phyloP scores from a whole-genome alignment of 2,113 vertebrate species.

The Burhinus bistriatus region DNA sequence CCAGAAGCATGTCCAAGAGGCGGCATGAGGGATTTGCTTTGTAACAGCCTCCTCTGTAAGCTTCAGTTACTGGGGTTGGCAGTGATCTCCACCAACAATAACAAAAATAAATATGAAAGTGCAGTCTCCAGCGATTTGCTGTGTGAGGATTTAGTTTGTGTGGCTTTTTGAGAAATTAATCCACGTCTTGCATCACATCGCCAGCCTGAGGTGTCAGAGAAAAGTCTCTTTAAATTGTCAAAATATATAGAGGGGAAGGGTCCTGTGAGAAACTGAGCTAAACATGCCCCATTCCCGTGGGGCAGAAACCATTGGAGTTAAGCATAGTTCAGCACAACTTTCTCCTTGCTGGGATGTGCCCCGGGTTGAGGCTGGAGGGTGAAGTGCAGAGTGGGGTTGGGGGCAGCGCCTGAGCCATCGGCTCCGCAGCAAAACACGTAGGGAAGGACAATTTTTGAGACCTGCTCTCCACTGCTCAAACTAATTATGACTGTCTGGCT shows the following conservation, averaged over 20 bases:
- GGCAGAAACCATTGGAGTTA: neutral
- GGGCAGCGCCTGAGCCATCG: neutral
- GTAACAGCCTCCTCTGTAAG: neutral
- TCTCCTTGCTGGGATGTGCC: neutral
- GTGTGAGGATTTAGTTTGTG: slow-evolving; percentile 25
- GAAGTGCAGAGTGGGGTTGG: neutral
- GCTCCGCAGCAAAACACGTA: neutral
- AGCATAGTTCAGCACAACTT: neutral
- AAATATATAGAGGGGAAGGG: neutral
- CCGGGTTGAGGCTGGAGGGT: neutral
- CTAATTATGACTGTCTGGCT: neutral
- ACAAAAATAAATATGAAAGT: slow-evolving; percentile 59
- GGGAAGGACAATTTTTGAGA: neutral
- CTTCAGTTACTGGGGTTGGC: slow-evolving; percentile 36
- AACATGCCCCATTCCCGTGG: neutral
- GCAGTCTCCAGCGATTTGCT: neutral
- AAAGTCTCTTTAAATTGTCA: slow-evolving; percentile 51
- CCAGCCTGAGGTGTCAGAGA: slow-evolving; percentile 46
- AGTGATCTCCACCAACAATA: slow-evolving; percentile 51
- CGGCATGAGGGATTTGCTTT: slow-evolving; percentile 41
- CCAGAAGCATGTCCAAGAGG: slow-evolving; percentile 55
- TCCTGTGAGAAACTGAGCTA: slow-evolving; percentile 1
- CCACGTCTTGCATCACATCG: neutral
- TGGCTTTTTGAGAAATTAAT: slow-evolving; percentile 52
- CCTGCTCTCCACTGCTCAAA: neutral